Base-by-base conservation (phyloP, 2,888 invertebrate genomes). In the Conus canariensis region DNA sequence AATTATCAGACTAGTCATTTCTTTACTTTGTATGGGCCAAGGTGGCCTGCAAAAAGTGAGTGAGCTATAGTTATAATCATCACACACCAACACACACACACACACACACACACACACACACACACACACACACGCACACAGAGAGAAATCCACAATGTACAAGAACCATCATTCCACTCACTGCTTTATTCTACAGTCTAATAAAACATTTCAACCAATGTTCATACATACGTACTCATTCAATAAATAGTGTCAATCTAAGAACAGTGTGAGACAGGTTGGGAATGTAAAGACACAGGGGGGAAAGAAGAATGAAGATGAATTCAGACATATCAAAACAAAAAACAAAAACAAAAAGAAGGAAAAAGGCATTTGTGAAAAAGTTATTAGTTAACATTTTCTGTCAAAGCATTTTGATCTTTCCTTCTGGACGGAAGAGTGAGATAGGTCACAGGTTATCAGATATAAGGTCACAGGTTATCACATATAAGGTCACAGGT, bases 161-260 rank as follows among this genome's bases (percentile, higher is more conserved):
- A n/a, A n/a, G 30, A 30, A 30, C 30, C 9, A 74, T 74, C 22
- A 74, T 7, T 22, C 70, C 70, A 74, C 22, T 74, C 70, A n/a
- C 70, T 74, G 70, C n/a, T 74, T 74, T 74, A 74, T 74, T 74
- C 70, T 74, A 74, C 70, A 74, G 22, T 74, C 22, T 74, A 74
- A 74, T 74, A 22, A 74, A 74, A 22, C 70, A 19, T n/a, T 60
- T 60, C 9, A 60, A 12, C 60, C 60, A 60, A 9, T 14, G 14
- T 9, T 60, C 60, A 60, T 60, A 9, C 60, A 60, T 9, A 60
- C 60, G 9, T 60, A 12, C 60, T 74, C 70, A 74, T 74, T 74
- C 70, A 74, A 74, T n/a, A 74, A 22, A 19, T 74, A 7, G 22
- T 9, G 22, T 22, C 22, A 74, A 9, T 19, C 22, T 74, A 9